Base-by-base conservation (phyloP, 2,113 vertebrate species). In the Triplophysa rosa region DNA sequence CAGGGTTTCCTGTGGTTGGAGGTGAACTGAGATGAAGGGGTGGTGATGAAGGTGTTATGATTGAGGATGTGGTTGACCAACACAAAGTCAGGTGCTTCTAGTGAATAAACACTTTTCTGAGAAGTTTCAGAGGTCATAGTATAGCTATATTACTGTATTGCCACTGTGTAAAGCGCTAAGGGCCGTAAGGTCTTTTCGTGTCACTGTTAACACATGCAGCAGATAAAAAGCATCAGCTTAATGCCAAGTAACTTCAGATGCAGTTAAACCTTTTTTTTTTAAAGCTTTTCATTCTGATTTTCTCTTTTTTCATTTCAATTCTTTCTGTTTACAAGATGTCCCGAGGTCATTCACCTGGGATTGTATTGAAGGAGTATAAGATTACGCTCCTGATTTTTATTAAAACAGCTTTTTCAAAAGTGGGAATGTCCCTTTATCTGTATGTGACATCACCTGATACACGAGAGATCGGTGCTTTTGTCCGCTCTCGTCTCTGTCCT, bases 361-460 rank as follows among this genome's bases (percentile, higher is more conserved):
- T 77, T 83, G 71, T 77, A 80, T 26, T 62, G 63, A 54, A 65
- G 17, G 49, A 71, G 66, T 80, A 56, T 80, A 61, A 13, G n/a
- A 59, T 83, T 80, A 80, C 82, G 23, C 11, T 23, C 26, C 59
- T 16, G 47, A 5, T 45, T 47, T n/a, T 14, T 45, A n/a, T 74
- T 33, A 23, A 6, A 33, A 26, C 68, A 21, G 71, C 7, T n/a
- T 68, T 75, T 67, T 80, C 37, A 67, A 72, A 80, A 77, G 67
- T 73, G 54, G 40, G 78, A 73, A 67, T 61, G 67, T 21, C 67
- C 75, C 73, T 54, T 26, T 24, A 52, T 65, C 37, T 74, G 14
- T 52, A 47, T 62, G 77, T 83, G 78, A 83, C 82, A 59, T 77
- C 82, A 78, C 56, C 49, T 70, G 79, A 73, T 69, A 84, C 26